phyloP scores from a whole-genome alignment of 2,113 vertebrate species.

The Pelvicachromis taeniatus region DNA sequence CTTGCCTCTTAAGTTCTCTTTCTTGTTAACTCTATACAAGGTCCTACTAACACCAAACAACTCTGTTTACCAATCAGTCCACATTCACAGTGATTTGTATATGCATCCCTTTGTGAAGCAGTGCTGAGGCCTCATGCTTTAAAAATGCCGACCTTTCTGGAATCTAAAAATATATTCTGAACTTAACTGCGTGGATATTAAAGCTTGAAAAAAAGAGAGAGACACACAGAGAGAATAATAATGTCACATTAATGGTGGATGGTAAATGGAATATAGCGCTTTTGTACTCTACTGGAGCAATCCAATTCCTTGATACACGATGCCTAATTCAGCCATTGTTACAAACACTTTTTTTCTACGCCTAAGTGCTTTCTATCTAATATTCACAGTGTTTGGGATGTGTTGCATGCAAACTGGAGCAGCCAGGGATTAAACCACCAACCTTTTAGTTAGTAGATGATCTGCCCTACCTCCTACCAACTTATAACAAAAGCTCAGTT shows the following conservation, averaged over 20 bases:
- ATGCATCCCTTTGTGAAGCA: slow-evolving; percentile 4
- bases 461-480: neutral
- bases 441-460: neutral
- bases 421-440: neutral
- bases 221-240: neutral
- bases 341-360: neutral
- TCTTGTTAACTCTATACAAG: neutral
- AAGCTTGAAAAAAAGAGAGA: neutral
- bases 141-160: slow-evolving; percentile 18
- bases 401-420: neutral
- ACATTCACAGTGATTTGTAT: slow-evolving; percentile 1
- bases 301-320: neutral
- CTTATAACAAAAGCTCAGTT: neutral
- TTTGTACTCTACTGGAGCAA: neutral
- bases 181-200: neutral
- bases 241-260: neutral
- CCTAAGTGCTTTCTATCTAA: neutral
- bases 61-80: neutral
- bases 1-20: neutral
- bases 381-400: neutral
- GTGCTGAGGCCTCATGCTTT: neutral
- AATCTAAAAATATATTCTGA: slow-evolving; percentile 5
- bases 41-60: neutral
- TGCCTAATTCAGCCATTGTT: neutral
- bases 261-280: neutral